Base-by-base conservation (phyloP, 2,797 vertebrate species). In the Sebastolobus alascanus region DNA sequence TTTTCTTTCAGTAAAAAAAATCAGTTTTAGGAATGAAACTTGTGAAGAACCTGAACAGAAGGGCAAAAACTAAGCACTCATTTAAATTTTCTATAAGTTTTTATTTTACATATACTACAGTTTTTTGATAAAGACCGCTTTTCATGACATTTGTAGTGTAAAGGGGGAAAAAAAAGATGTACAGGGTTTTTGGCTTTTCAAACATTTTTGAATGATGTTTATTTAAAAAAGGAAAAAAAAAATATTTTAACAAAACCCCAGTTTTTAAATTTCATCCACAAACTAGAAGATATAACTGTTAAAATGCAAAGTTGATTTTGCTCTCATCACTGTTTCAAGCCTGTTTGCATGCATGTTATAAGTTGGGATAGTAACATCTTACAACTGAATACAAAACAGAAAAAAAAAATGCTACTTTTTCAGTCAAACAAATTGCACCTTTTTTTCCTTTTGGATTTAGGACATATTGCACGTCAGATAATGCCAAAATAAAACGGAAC, bases 51-150 rank as follows among this genome's bases (percentile, higher is more conserved):
- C 10, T 20, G 12, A 72, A 68, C n/a, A 73, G 40, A 10, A 61
- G 73, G 14, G 0, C 25, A 66, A 55, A 73, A 52, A 59, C 27
- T 16, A 14, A 31, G 3, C n/a, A 67, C 12, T 72, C 27, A 0
- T 55, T 60, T 91, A 25, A 84, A 9, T 90, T 93, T 94, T 93
- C 81, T 91, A 93, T 12, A 94, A 92, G 88, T 88, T 88, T 93
- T 96, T 93, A 95, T 95, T 95, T 92, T 95, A 94, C 94, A 95
- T 94, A 94, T 93, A 93, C 91, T 93, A 94, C 93, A 95, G 86
- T 84, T 89, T 86, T 82, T 73, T 61, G 82, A 92, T 92, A 93
- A 93, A 93, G 89, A 92, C 88, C 81, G 90, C 74, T 87, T 91
- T 91, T 92, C 86, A 90, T 90, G 87, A 94, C 88, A 92, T 88